Evolutionary conservation across 2,888 invertebrate genomes (phyloP), one percentile per base, ranked within the genome.

Genomic region (Piscicola geometra): DNA sequence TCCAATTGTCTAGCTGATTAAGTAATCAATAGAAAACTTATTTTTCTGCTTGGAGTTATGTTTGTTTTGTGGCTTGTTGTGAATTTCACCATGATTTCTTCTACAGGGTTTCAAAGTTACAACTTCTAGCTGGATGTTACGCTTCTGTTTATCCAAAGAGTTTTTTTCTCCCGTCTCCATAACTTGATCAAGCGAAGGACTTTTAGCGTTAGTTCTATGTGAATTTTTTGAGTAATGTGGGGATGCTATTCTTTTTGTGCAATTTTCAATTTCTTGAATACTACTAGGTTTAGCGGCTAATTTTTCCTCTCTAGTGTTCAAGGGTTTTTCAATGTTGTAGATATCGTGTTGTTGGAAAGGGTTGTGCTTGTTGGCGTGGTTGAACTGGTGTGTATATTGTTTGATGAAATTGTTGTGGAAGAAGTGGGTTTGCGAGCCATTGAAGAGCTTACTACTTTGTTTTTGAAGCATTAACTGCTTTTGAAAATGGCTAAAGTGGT

Each of bases 21-120:
- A 21, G n/a, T 56, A 56, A 5, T 56, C 60, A 56, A 56, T 56
- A 15, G 60, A 56, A 21, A 56, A 56, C 60, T 56, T 56, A 21
- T 56, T 56, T 9, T 56, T 56, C 60, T 56, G 60, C n/a, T 56
- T 56, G 25, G 3, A 5, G n/a, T 15, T 56, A 56, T 25, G 25
- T 25, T 56, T 56, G 21, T 56, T 56, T 41, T 5, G 41, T 9
- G 15, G 41, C 41, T n/a, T n/a, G n/a, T n/a, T n/a, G n/a, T n/a
- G n/a, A n/a, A n/a, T n/a, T n/a, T n/a, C n/a, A n/a, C n/a, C n/a
- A n/a, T n/a, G n/a, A n/a, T n/a, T n/a, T n/a, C n/a, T n/a, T n/a
- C n/a, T n/a, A n/a, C n/a, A n/a, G n/a, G n/a, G n/a, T n/a, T n/a
- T n/a, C n/a, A n/a, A n/a, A n/a, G n/a, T n/a, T n/a, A n/a, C n/a